phyloP scores from a whole-genome alignment of 2,888 invertebrate species.

The Dryadula phaetusa region DNA sequence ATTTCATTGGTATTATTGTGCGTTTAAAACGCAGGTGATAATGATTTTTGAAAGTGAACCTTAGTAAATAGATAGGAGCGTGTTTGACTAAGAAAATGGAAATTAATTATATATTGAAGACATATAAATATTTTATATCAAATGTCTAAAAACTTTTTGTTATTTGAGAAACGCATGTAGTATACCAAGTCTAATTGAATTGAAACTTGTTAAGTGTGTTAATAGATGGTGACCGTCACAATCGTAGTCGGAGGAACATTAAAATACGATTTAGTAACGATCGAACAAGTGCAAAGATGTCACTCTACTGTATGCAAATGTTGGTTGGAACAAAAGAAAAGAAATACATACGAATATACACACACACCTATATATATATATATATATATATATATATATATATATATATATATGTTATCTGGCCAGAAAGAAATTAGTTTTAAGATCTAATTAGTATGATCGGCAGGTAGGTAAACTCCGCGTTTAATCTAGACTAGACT shows the following conservation, averaged over 20 bases:
- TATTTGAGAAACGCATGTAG: constrained; percentile 50
- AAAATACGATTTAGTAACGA: constrained; percentile 73
- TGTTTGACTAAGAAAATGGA: neutral
- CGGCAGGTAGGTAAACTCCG: too few relatives aligned
- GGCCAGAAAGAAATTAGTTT: too few relatives aligned
- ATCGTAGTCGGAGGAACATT: constrained; percentile 61
- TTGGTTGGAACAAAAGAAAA: constrained; percentile 48
- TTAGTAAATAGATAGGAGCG: neutral
- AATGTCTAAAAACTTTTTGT: constrained; percentile 42
- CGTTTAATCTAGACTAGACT: too few relatives aligned
- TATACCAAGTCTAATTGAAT: constrained; percentile 56
- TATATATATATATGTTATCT: too few relatives aligned
- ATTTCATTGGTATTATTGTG: constrained; percentile 4
- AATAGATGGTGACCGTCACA: constrained; percentile 62
- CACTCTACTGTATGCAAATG: constrained; percentile 59
- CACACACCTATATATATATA: too few relatives aligned
- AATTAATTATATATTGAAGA: neutral
- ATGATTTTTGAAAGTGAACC: neutral
- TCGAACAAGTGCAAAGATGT: constrained; percentile 65
- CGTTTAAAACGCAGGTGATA: constrained; percentile 3
- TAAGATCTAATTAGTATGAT: too few relatives aligned
- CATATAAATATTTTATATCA: neutral
- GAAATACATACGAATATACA: too few relatives aligned
- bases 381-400: too few relatives aligned
- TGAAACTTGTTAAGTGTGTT: constrained; percentile 66